phyloP scores from a whole-genome alignment of 92 coral and sea anemone genomes.

The Zoanthus solanderi region DNA sequence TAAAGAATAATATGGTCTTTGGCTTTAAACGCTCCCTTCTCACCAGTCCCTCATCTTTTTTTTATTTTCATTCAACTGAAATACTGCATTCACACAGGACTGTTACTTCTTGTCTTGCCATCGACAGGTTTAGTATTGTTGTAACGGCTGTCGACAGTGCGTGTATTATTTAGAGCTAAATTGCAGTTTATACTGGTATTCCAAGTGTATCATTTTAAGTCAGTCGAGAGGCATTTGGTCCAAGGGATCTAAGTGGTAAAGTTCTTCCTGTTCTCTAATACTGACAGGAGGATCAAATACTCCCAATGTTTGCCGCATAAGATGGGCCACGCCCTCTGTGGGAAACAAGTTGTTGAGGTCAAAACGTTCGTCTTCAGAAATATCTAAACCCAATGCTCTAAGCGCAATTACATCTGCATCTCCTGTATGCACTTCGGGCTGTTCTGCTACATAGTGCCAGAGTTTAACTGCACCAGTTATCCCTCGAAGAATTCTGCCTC shows the following conservation, averaged over 20 bases:
- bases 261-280: background rate
- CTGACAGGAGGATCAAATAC: conserved; percentile 30
- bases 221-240: conserved; percentile 37
- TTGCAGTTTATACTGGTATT: no score
- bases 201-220: background rate
- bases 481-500: conserved; percentile 37
- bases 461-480: conserved; percentile 16
- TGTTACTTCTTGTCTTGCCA: no score
- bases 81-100: no score
- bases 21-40: no score
- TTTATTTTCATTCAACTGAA: no score
- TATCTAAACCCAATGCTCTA: conserved; percentile 8
- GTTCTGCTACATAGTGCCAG: conserved; percentile 16
- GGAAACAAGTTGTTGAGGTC: conserved; percentile 17
- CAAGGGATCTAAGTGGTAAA: background rate
- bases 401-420: conserved; percentile 10
- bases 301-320: background rate
- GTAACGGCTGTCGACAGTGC: no score
- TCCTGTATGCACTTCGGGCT: conserved; percentile 24
- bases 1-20: no score
- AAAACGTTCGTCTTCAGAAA: conserved; percentile 27
- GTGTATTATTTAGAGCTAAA: no score
- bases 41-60: no score
- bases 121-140: no score
- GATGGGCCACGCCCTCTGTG: conserved; percentile 12